phyloP scores from a whole-genome alignment of 2,797 vertebrate genomes.

The Hyperoplus immaculatus region DNA sequence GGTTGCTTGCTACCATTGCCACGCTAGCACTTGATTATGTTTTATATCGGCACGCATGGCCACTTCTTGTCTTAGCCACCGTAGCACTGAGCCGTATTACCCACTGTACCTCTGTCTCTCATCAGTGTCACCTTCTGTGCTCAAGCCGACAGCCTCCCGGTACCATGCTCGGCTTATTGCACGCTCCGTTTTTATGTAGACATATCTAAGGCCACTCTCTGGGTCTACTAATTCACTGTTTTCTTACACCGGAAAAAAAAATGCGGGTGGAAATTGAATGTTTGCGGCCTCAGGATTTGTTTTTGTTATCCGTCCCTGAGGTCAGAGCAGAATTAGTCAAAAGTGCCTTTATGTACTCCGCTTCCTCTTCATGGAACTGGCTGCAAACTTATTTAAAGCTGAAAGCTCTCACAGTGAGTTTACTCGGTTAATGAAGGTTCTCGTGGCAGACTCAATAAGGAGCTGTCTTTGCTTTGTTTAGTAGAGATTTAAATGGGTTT shows the following conservation, averaged over 20 bases:
- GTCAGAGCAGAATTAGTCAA: constrained; percentile 59
- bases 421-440: constrained; percentile 66
- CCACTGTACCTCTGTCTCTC: constrained; percentile 40
- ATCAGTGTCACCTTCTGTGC: constrained; percentile 29
- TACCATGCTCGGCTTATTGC: constrained; percentile 8
- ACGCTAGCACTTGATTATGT: constrained; percentile 31
- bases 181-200: constrained; percentile 12
- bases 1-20: constrained; percentile 12
- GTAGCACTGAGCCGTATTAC: constrained; percentile 12
- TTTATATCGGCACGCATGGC: constrained; percentile 20
- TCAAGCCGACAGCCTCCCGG: constrained; percentile 24
- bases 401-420: constrained; percentile 58
- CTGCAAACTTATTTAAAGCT: constrained; percentile 64
- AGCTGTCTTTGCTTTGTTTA: constrained; percentile 71
- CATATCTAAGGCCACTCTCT: constrained; percentile 5
- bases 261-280: constrained; percentile 34
- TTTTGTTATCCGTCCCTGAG: constrained; percentile 59
- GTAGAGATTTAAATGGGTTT: constrained; percentile 75
- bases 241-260: constrained; percentile 29
- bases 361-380: constrained; percentile 44
- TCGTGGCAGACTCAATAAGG: constrained; percentile 68
- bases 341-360: constrained; percentile 52
- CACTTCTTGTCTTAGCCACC: constrained; percentile 9
- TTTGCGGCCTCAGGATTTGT: constrained; percentile 43
- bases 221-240: constrained; percentile 24